Conservation (phyloP, 2,797 vertebrate species). For the Phyllotis vaccarum region DNA sequence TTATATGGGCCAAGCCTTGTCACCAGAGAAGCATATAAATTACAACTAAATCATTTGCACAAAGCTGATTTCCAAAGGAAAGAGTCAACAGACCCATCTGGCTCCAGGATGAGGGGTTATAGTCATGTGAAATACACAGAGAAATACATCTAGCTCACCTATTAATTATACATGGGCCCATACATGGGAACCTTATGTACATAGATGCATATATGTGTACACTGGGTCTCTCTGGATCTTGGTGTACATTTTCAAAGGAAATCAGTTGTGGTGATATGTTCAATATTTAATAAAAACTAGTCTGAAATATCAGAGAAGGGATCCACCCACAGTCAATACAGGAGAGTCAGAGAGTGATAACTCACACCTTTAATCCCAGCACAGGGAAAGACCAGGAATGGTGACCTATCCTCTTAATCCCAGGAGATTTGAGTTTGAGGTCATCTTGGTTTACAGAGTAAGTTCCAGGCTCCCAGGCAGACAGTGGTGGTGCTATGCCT, state of each 20-base stretch:
- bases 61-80: constrained; percentile 49
- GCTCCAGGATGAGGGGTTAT: not conserved
- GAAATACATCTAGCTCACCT: not conserved
- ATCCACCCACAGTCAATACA: too few relatives aligned
- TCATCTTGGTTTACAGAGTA: too few relatives aligned
- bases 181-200: not conserved
- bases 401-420: too few relatives aligned
- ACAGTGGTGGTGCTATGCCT: too few relatives aligned
- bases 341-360: too few relatives aligned
- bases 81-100: not conserved
- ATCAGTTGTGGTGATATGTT: too few relatives aligned
- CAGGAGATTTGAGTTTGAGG: too few relatives aligned
- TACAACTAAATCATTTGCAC: constrained; percentile 19
- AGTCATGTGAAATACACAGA: not conserved
- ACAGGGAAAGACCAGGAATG: too few relatives aligned
- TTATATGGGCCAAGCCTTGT: constrained; percentile 63
- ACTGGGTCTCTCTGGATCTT: not conserved
- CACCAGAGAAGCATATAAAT: constrained; percentile 71
- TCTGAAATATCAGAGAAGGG: too few relatives aligned
- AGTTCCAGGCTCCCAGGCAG: too few relatives aligned
- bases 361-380: too few relatives aligned
- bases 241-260: not conserved
- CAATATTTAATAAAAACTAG: too few relatives aligned
- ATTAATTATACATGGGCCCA: not conserved
- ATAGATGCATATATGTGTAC: not conserved